Conservation (phyloP, 2,113 vertebrate genomes). For the Laterallus jamaicensis region DNA sequence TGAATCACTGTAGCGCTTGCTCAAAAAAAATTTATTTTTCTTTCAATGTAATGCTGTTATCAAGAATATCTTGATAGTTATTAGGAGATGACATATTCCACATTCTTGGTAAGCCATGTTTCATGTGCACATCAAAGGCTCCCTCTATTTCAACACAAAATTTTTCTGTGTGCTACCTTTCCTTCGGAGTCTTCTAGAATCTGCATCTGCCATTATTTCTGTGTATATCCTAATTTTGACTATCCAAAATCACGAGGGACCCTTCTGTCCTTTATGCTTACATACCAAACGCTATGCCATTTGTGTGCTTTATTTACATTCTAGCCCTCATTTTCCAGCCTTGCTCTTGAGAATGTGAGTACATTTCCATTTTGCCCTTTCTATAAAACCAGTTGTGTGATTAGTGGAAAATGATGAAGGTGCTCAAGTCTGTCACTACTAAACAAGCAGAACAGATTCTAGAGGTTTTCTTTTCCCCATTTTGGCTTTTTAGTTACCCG, state of each 20-base stretch:
- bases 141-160: neutral
- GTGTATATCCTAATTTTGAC: neutral
- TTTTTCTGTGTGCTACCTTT: neutral
- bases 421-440: neutral
- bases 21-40: neutral
- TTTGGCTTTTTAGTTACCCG: neutral
- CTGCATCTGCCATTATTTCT: neutral
- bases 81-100: neutral
- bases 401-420: neutral
- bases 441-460: neutral
- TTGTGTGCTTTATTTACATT: neutral
- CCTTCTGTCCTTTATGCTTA: neutral
- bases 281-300: neutral
- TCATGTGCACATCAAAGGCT: neutral
- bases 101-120: neutral
- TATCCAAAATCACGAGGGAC: neutral
- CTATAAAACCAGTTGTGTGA: neutral
- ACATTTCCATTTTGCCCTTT: neutral
- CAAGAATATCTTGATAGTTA: neutral
- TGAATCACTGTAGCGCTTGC: neutral
- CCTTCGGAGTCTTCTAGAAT: neutral
- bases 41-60: neutral
- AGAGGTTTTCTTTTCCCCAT: neutral
- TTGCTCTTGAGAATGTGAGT: neutral
- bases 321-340: neutral